These are phyloP conservation scores for Eristalis tenax DNA, from an alignment of 2,888 invertebrate genomes.

Conservation along the genomic window DNA sequence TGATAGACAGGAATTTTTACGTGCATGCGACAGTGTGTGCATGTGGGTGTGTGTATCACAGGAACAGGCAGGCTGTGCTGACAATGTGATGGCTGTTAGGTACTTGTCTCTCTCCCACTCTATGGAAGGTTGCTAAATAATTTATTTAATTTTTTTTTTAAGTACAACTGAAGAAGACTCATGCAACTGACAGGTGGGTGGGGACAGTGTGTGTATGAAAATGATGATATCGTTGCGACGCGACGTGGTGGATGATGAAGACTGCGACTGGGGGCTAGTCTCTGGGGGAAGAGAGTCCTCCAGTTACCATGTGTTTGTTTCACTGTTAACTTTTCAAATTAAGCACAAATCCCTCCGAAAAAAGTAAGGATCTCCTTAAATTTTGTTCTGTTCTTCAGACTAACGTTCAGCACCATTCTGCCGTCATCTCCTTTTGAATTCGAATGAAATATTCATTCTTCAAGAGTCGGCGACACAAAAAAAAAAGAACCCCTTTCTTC, in stretches of 20 bases:
- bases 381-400: neutral
- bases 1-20: slow-evolving; percentile 61
- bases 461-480: neutral
- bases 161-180: neutral
- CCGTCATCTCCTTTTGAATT: too few relatives aligned
- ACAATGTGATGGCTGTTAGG: slow-evolving; percentile 1
- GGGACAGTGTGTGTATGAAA: neutral
- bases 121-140: slow-evolving; percentile 36
- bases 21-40: neutral
- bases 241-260: neutral
- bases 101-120: neutral
- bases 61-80: neutral
- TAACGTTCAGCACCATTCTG: neutral
- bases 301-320: too few relatives aligned
- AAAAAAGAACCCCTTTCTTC: neutral
- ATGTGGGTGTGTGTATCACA: slow-evolving; percentile 1
- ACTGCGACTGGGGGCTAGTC: too few relatives aligned
- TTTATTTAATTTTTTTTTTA: slow-evolving; percentile 7
- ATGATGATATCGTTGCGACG: too few relatives aligned
- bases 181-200: slow-evolving; percentile 18
- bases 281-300: too few relatives aligned
- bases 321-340: neutral
- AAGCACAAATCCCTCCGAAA: neutral
- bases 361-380: neutral
- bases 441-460: neutral